These are phyloP conservation scores for Globodera rostochiensis DNA, from an alignment of 1,140 invertebrate species.

Conservation along the genomic window DNA sequence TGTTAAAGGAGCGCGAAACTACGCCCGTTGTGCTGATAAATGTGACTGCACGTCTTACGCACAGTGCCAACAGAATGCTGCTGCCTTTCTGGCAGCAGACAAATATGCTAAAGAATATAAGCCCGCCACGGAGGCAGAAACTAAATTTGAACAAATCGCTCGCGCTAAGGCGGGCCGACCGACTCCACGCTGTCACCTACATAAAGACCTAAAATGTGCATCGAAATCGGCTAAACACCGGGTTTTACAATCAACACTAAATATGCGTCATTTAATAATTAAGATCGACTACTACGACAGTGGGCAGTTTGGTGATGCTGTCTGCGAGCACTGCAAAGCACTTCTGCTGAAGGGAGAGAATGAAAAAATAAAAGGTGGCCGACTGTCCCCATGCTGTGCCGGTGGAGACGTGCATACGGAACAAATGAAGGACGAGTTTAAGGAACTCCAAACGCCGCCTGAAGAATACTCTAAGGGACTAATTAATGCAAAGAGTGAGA, in stretches of 20 bases:
- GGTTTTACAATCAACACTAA: background rate
- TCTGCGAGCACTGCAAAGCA: background rate
- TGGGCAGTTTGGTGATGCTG: background rate
- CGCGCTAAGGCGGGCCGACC: too few relatives aligned
- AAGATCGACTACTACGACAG: conserved; percentile 1
- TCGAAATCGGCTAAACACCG: background rate
- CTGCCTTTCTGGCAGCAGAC: background rate
- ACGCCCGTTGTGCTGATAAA: background rate
- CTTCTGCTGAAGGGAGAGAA: background rate
- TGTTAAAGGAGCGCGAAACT: background rate
- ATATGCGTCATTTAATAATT: background rate
- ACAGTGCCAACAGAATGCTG: background rate
- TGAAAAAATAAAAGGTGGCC: background rate
- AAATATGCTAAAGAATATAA: background rate
- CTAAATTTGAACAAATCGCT: background rate
- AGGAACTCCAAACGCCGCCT: background rate
- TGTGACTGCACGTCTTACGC: background rate
- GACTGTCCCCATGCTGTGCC: background rate
- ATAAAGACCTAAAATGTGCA: background rate
- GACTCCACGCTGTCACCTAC: background rate
- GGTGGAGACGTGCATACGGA: background rate
- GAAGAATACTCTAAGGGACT: background rate
- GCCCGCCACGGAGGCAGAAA: background rate
- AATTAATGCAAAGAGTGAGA: background rate
- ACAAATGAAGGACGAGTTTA: background rate